These are phyloP conservation scores for Cynocephalus volans DNA, from an alignment of 2,113 vertebrate species.

Conservation along the genomic window DNA sequence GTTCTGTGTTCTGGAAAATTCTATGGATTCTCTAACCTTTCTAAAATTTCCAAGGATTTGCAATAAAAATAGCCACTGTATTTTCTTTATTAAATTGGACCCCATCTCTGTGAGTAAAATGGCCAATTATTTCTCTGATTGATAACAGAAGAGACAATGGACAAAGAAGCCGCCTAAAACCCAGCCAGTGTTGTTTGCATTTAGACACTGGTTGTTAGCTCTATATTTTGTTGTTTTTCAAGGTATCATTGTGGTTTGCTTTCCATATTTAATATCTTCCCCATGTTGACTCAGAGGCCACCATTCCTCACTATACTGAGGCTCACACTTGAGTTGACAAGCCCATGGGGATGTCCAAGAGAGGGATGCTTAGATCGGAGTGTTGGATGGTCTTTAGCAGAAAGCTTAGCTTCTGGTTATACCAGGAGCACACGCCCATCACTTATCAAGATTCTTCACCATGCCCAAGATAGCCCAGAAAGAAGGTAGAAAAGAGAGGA, in stretches of 20 bases:
- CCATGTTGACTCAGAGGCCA: not conserved
- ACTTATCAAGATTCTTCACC: too few species aligned
- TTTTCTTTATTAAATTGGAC: too few species aligned
- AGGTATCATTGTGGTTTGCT: not conserved
- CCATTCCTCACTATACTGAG: not conserved
- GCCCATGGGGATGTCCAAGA: not conserved
- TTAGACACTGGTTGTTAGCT: not conserved
- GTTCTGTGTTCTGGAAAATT: too few species aligned
- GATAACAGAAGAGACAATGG: not conserved
- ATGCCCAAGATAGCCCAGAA: too few species aligned
- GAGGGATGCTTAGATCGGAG: not conserved
- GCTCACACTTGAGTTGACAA: not conserved
- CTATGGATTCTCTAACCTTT: too few species aligned
- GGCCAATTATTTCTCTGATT: not conserved
- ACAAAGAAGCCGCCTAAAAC: not conserved
- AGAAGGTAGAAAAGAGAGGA: too few species aligned
- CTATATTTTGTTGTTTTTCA: not conserved
- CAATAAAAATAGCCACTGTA: too few species aligned
- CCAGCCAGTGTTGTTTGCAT: not conserved
- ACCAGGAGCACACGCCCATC: too few species aligned
- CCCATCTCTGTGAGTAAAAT: too few species aligned
- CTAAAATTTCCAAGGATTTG: too few species aligned
- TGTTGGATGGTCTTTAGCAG: too few species aligned
- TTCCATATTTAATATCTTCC: not conserved
- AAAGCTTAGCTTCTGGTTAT: too few species aligned